These are phyloP conservation scores for Lepidurus apus DNA, from an alignment of 1,140 invertebrate genomes.

Conservation along the genomic window DNA sequence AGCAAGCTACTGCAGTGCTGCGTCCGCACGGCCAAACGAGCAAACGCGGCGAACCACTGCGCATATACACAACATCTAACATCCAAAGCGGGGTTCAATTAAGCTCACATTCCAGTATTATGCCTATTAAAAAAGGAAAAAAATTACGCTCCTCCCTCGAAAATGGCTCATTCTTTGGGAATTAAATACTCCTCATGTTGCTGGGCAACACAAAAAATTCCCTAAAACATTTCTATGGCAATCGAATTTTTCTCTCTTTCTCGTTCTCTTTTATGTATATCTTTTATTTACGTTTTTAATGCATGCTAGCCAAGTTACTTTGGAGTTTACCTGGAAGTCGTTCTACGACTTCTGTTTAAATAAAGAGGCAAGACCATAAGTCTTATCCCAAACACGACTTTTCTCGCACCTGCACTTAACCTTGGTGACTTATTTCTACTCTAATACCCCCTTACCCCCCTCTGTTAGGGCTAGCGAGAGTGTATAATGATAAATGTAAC, in stretches of 20 bases:
- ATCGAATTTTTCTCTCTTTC: neutral
- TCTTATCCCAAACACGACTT: neutral
- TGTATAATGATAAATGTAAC: no score
- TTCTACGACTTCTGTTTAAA: neutral
- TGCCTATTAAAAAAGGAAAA: neutral
- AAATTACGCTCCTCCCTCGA: neutral
- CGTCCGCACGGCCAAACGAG: neutral
- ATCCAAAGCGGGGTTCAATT: neutral
- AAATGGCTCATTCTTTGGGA: neutral
- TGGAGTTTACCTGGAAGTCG: neutral
- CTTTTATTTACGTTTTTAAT: no score
- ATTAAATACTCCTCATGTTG: neutral
- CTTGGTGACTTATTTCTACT: neutral
- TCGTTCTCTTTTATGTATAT: neutral
- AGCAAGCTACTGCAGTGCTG: conserved; percentile 4
- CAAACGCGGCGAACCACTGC: neutral
- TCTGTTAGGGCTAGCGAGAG: neutral
- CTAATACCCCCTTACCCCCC: neutral
- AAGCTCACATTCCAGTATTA: conserved; percentile 12
- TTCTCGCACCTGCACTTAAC: conserved; percentile 8
- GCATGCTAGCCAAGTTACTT: no score
- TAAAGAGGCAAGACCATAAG: neutral
- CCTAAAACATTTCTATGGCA: neutral
- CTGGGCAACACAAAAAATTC: neutral
- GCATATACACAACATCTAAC: neutral